Evolutionary conservation across 2,888 invertebrate species (phyloP), one percentile per base, ranked within the genome.

Genomic region (Pimpla rufipes): DNA sequence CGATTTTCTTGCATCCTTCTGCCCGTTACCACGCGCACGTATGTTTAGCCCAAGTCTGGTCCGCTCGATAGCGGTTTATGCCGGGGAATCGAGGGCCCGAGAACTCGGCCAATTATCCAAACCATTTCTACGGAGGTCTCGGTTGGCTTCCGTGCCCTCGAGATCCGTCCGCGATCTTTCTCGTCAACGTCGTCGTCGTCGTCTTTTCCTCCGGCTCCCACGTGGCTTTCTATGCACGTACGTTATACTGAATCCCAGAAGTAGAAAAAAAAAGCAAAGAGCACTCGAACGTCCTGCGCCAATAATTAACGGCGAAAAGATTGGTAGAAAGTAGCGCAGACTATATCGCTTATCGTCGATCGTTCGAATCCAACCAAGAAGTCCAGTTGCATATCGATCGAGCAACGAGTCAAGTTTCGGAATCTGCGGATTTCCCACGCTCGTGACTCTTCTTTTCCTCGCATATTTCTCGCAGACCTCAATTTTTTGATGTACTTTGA

Each of bases 21-120:
- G 8, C 50, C 18, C 10, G 50, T 52, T 52, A 21, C 21, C 8
- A 10, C 10, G 21, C n/a, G n/a, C n/a, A n/a, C n/a, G n/a, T 52
- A 21, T 21, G 21, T 57, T 57, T 55, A 6, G n/a, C 57, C 2
- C 13, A n/a, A 29, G 29, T 57, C 29, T 57, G 29, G 29, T 57
- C 13, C 29, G 2, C 4, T 57, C 57, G 18, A 47, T 66, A 21
- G 23, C 55, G 40, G 4, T 55, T 70, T 40, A 21, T 13, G n/a
- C n/a, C 55, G 40, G 10, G 37, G 37, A 70, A 8, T 29, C 37
- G 45, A 35, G 59, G 21, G 64, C 55, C 64, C 62, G 68, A 68
- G 77, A 83, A 66, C 66, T 76, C 59, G 64, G 57, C 83, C 83
- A 83, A 83, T 83, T 79, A 83, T 82, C 78, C 64, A 23, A 42